Base-by-base conservation (phyloP, 2,888 invertebrate species). In the Pelosia muscerda region DNA sequence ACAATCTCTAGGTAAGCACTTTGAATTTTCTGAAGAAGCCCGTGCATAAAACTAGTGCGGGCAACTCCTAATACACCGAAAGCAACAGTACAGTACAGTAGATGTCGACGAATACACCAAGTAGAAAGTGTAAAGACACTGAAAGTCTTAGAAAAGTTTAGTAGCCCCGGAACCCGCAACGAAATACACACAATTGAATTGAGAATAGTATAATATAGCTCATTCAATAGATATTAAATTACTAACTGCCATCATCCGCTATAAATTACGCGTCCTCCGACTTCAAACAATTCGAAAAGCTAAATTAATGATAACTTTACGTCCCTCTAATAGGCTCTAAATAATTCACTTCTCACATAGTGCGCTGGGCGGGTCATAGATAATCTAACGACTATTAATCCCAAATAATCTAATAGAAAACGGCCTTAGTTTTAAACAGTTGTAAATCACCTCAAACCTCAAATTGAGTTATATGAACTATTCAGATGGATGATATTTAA, bases 381-480 rank as follows among this genome's bases (percentile, higher is more conserved):
- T 81, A 83, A 87, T 87, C 84, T 83, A 67, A 76, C 73, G 71
- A 73, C 85, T 84, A 88, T 88, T 89, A 87, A 86, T 85, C 86
- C 85, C 84, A 84, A 84, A 86, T 88, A 90, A 88, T 87, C 81
- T 88, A 88, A 88, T 87, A 88, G 87, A 86, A 85, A 87, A 81
- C 78, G 85, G 85, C 76, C 82, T 85, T 82, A 89, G 88, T 91
- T 92, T 90, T 86, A 90, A 91, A 92, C 90, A 87, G 84, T 81
- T 84, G 84, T 92, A 90, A 92, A 92, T 92, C 91, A 91, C 88
- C 77, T 77, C 75, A 79, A 82, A 81, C 82, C 84, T 82, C 77
- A 86, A 87, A 90, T 88, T 85, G 86, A 84, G 84, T 88, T 87
- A 79, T 74, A 75, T 65, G 83, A 88, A 88, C 86, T 86, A 88